phyloP scores from a whole-genome alignment of 2,113 vertebrate genomes.

The Tretioscincus oriximinensis region DNA sequence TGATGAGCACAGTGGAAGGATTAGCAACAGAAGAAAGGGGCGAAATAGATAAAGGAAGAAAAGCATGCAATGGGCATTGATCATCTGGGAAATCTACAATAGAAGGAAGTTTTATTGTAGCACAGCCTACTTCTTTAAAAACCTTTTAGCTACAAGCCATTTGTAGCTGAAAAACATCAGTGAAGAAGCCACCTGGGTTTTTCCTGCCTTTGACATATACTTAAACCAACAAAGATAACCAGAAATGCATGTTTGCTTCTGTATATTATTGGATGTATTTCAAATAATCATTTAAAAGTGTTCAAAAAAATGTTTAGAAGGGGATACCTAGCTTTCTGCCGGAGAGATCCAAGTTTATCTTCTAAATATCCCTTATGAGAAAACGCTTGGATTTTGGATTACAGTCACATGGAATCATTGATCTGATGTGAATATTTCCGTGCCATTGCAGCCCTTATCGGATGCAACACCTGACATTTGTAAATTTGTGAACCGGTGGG shows the following conservation, averaged over 20 bases:
- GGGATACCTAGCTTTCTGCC: not conserved
- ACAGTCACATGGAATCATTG: not conserved
- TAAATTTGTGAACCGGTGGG: not conserved
- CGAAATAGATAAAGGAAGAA: not conserved
- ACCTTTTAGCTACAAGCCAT: not conserved
- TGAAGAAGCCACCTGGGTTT: not conserved
- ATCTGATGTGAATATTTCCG: not conserved
- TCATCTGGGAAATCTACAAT: rapidly evolving
- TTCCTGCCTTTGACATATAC: not conserved
- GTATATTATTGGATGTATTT: not conserved
- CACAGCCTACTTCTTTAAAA: not conserved
- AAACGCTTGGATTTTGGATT: not conserved
- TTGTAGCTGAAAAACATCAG: not conserved
- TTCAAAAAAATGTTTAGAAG: not conserved
- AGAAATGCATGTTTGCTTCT: not conserved
- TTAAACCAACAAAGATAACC: not conserved
- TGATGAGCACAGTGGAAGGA: constrained; percentile 11
- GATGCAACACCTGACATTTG: constrained; percentile 15
- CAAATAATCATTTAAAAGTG: not conserved
- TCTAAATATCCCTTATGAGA: not conserved
- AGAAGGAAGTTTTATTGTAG: not conserved
- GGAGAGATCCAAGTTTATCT: not conserved
- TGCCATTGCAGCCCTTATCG: not conserved
- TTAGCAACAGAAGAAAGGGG: not conserved
- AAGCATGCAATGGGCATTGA: not conserved